Base-by-base conservation (phyloP, 2,797 vertebrate genomes). In the Phrynocephalus forsythii region DNA sequence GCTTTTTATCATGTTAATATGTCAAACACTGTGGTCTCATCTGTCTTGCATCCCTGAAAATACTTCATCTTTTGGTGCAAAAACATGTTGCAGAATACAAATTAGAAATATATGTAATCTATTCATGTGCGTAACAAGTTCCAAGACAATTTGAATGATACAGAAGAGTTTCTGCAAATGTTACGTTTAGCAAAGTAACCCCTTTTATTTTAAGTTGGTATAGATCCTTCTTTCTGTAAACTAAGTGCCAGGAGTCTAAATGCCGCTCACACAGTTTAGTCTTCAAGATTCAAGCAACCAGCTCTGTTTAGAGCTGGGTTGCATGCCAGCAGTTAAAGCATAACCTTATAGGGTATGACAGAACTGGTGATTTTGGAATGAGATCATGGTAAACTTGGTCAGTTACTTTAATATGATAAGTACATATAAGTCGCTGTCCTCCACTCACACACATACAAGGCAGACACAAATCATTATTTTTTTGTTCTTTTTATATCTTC, bases 271-370 rank as follows among this genome's bases (percentile, higher is more conserved):
- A 88, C 88, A 88, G 90, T 90, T 94, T 94, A 94, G 90, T 93
- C 95, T 96, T 95, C 91, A 91, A 88, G 91, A 91, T 96, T 94
- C 93, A 94, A 94, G 95, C 95, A 95, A 93, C 93, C 50, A 94
- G 90, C 90, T 77, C 94, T 96, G 95, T 95, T 95, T 91, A 92
- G 87, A 88, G 94, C 82, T 90, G 82, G 78, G 89, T 96, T 95
- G 93, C 92, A 94, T 90, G n/a, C 73, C 94, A 91, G 76, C 93
- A 93, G 94, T 93, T 96, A 80, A 94, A 96, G 91, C 92, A 95
- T 93, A 93, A 69, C 96, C 97, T 95, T 97, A 94, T 97, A 97
- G 96, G 97, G 97, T 96, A 95, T 93, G 81, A 86, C 28, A 69
- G 87, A 86, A 86, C 91, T 94, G 84, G 94, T 79, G 88, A 85